Evolutionary conservation across 2,888 invertebrate genomes (phyloP), one percentile per base, ranked within the genome.

Genomic region (Cosmopolites sordidus): DNA sequence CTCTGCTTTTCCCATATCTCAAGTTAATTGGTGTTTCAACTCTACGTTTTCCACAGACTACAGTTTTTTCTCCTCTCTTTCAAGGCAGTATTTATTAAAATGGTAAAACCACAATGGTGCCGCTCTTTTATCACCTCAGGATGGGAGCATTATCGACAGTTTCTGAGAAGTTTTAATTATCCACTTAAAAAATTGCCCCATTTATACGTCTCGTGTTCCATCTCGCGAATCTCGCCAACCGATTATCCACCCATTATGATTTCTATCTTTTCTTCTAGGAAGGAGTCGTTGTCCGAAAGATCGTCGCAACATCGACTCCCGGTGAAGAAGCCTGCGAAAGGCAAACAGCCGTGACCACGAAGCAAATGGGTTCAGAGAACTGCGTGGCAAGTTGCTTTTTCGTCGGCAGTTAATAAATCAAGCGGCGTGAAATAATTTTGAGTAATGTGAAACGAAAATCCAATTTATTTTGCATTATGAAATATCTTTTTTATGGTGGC

Each of bases 211-310:
- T 11, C 33, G n/a, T 2, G 5, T 2, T n/a, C 11, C 33, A 5
- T 9, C n/a, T n/a, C n/a, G 33, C 33, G n/a, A 33, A 33, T 33
- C 33, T 33, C 33, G 4, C 33, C 12, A n/a, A 33, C 2, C 33
- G 33, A 46, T 46, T 46, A 46, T 40, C 27, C 29, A 22, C 11
- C 39, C 27, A 40, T 39, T 16, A 39, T 39, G 15, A 17, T 47
- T 39, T 40, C 29, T 40, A 16, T 9, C 16, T 33, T 12, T 47
- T 11, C 29, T 46, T 46, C 46, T 47, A 11, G 22, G 47, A 40
- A 47, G 16, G 29, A 47, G 47, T 47, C 47, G 40, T 37, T 12
- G 47, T n/a, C 40, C 47, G 27, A 14, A 40, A 39, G 22, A 40
- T n/a, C 27, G 14, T 12, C 15, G 39, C 14, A 37, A 22, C 22